Percentiles rank a stretch among this genome's conserved stretches.
These are phyloP conservation scores for Nyctibius grandis DNA, from an alignment of 2,797 vertebrate genomes.

Conservation along the genomic window DNA sequence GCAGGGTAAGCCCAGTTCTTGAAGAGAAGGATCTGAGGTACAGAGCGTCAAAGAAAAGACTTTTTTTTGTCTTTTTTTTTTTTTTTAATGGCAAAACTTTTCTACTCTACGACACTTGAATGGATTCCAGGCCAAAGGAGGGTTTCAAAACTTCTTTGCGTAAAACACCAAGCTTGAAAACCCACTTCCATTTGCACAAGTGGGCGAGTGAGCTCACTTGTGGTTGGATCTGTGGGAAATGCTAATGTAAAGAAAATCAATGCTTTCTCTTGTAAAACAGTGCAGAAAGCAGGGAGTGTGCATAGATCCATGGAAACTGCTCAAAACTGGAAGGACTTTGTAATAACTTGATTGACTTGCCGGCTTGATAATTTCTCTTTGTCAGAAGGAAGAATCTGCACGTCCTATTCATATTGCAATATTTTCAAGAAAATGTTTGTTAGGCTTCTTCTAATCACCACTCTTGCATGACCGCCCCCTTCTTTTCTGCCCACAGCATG, in stretches of 20 bases:
- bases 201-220: neutral
- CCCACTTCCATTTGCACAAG: neutral
- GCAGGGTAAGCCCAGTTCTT: constrained; percentile 4
- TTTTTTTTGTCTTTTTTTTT: accelerated
- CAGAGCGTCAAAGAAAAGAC: neutral
- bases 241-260: neutral
- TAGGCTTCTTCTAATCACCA: neutral
- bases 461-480: neutral
- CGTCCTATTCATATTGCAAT: neutral
- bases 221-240: neutral
- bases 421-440: neutral
- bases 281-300: neutral
- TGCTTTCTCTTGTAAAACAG: neutral
- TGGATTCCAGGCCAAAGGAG: neutral
- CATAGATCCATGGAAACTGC: neutral
- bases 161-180: neutral
- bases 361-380: neutral
- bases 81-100: neutral
- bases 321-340: neutral
- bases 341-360: neutral
- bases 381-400: neutral
- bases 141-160: neutral
- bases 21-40: constrained; percentile 31
- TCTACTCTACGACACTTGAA: neutral
- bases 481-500: neutral